Evolutionary conservation across 1,140 invertebrate species (phyloP), one percentile per base, ranked within the genome.

Genomic region (Drosophila nebulosa): DNA sequence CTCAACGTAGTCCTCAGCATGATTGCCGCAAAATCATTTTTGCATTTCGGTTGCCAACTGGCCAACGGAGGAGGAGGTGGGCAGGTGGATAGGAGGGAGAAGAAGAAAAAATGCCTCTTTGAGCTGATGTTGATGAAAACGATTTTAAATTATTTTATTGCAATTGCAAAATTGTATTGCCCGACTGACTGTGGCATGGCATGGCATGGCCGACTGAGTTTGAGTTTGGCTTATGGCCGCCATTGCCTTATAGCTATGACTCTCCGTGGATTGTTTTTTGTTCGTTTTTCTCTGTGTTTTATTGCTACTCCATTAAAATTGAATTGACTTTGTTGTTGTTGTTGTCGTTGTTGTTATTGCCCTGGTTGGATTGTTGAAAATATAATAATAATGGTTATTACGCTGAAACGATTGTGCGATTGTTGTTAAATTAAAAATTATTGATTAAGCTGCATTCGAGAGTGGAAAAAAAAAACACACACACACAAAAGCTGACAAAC

Each of bases 111-210:
- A 78, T 70, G 77, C 62, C 84, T 88, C 83, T 79, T 89, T 84
- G 73, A 79, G 79, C 66, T 77, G 85, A 77, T 84, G 83, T 84
- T 88, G 84, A 88, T 89, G 84, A 89, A 89, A 89, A 89, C 84
- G 84, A 89, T 89, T 89, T 89, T 89, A 89, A 89, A 89, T 89
- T 89, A 81, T 89, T 89, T 89, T 89, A 86, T 86, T 78, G 79
- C 83, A 88, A 86, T 86, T 86, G 81, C 78, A 88, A 86, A 85
- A 84, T 84, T 76, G 68, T 85, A 81, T 71, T 80, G 81, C 69
- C 66, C 56, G 69, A 63, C 65, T 73, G 74, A 63, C 65, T 64
- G 27, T 59, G 50, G 57, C 59, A 57, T 35, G 12, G 51, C 62
- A 26, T 22, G 24, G 69, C 36, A 35, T 64, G 58, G 22, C 46